A percentile compares a stretch with the other conserved stretches of the same genome.
phyloP scores from a whole-genome alignment of 2,797 vertebrate genomes.

The Pseudochirops corinnae region DNA sequence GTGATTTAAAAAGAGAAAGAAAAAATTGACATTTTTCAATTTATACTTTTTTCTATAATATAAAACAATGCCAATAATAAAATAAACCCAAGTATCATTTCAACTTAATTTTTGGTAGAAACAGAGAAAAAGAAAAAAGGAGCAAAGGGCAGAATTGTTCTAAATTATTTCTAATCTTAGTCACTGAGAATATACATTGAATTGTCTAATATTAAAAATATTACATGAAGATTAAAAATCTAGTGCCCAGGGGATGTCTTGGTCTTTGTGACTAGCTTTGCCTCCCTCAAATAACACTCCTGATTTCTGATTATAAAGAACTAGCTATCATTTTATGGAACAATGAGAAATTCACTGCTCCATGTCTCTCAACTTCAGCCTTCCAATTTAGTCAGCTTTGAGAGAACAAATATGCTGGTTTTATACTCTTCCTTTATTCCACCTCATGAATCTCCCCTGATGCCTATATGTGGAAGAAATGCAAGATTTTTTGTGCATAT shows the following conservation, averaged over 20 bases:
- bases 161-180: slow-evolving; percentile 23
- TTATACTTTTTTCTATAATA: too few species aligned
- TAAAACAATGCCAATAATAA: background rate
- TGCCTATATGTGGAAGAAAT: rapidly evolving
- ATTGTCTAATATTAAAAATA: slow-evolving; percentile 36
- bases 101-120: background rate
- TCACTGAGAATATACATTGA: slow-evolving; percentile 34
- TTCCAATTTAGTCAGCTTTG: background rate
- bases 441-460: background rate
- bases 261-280: slow-evolving; percentile 25
- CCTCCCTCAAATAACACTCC: background rate
- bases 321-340: background rate
- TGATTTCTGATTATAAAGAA: background rate
- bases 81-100: background rate
- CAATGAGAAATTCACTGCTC: background rate
- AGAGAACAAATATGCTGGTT: background rate
- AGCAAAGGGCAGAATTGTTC: background rate
- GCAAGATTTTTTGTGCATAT: rapidly evolving
- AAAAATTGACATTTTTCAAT: too few species aligned
- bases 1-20: too few species aligned
- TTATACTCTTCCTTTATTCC: background rate
- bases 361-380: background rate
- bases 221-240: slow-evolving; percentile 39
- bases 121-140: background rate
- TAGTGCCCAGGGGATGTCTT: slow-evolving; percentile 39